Conservation (phyloP, 2,113 vertebrate species). For the Stictonetta naevosa region DNA sequence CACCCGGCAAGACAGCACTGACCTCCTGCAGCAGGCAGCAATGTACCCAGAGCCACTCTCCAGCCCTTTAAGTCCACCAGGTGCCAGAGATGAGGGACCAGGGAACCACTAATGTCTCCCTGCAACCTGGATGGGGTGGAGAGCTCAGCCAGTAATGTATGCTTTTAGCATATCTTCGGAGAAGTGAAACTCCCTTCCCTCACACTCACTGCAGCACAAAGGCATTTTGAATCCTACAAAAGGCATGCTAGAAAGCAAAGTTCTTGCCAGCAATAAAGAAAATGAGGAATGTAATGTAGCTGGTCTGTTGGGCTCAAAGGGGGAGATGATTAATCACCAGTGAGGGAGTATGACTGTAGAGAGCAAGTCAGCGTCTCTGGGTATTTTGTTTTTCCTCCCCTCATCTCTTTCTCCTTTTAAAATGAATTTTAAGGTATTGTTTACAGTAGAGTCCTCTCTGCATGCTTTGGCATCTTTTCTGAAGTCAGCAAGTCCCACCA, state of each 20-base stretch:
- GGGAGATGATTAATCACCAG: slow-evolving; percentile 37
- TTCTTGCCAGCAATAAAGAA: slow-evolving; percentile 22
- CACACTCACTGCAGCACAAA: slow-evolving; percentile 30
- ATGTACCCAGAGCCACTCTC: neutral
- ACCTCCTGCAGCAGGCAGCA: neutral
- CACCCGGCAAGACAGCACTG: neutral
- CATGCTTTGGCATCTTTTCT: slow-evolving; percentile 23
- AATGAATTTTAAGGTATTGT: slow-evolving; percentile 31
- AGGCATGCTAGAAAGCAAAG: slow-evolving; percentile 38
- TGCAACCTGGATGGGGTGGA: neutral
- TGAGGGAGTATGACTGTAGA: slow-evolving; percentile 46
- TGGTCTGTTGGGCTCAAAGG: neutral
- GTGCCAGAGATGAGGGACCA: neutral
- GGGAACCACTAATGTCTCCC: neutral
- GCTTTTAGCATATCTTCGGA: slow-evolving; percentile 1
- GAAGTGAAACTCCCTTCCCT: slow-evolving; percentile 16
- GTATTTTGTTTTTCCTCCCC: slow-evolving; percentile 53
- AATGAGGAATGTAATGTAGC: slow-evolving; percentile 51
- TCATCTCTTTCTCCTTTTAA: neutral
- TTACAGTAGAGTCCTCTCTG: neutral
- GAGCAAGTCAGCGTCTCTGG: slow-evolving; percentile 48
- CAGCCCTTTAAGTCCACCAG: neutral
- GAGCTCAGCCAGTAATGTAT: neutral
- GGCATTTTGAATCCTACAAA: slow-evolving; percentile 38
- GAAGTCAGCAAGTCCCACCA: slow-evolving; percentile 13